A percentile compares a stretch with the other conserved stretches of the same genome.
Conservation (phyloP, 2,113 vertebrate species). For the Rhinopithecus roxellana region DNA sequence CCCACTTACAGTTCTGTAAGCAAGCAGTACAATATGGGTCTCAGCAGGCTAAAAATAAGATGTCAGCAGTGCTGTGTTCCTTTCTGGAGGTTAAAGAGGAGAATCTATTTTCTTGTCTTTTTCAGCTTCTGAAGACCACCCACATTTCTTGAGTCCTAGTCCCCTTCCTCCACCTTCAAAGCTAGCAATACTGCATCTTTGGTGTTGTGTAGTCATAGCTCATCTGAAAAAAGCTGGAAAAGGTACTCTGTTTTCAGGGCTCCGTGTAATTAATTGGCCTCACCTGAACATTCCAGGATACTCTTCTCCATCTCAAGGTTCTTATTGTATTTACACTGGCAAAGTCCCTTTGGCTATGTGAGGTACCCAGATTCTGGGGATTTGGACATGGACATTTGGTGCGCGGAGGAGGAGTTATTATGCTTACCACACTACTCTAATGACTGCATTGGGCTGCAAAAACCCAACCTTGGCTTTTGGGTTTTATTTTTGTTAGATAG, state of each 20-base stretch:
- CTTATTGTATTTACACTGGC: background rate
- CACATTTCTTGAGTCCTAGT: background rate
- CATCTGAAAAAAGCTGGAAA: background rate
- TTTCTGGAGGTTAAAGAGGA: background rate
- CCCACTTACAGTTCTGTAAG: background rate
- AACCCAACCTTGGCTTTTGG: background rate
- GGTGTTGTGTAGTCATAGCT: background rate
- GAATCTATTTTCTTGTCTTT: background rate
- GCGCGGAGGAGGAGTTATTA: background rate
- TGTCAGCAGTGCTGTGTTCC: background rate
- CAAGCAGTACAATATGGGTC: background rate
- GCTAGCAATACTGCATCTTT: background rate
- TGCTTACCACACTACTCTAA: background rate
- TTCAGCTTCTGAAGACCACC: background rate
- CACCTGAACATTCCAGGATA: background rate
- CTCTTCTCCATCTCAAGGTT: background rate
- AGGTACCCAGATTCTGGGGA: background rate
- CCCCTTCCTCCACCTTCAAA: background rate
- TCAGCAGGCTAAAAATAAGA: background rate
- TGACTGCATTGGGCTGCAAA: background rate
- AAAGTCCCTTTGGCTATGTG: background rate
- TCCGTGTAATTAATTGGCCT: background rate
- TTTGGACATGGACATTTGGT: background rate
- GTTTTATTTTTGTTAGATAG: background rate
- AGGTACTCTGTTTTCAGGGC: background rate